A percentile compares a stretch with the other conserved stretches of the same genome.
phyloP scores from a whole-genome alignment of 2,888 invertebrate species.

The Drosophila diplacantha region DNA sequence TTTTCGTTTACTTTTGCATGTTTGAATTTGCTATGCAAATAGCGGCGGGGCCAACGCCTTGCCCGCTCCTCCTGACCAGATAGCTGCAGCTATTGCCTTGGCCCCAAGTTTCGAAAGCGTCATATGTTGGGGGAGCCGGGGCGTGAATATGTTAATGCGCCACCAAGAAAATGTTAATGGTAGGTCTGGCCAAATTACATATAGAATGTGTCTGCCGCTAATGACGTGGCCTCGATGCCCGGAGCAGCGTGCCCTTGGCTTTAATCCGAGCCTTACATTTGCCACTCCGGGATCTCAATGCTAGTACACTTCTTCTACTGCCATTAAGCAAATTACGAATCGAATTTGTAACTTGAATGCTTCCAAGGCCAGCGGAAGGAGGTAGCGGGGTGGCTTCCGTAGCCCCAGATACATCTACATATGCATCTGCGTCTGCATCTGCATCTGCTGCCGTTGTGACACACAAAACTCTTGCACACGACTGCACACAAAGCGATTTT shows the following conservation, averaged over 20 bases:
- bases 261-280: slow-evolving; percentile 18
- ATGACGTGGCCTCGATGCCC: slow-evolving; percentile 3
- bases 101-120: neutral
- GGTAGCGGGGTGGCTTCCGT: neutral
- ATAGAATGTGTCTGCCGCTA: slow-evolving; percentile 1
- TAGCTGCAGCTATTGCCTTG: neutral
- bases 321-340: slow-evolving; percentile 66
- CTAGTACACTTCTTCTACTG: slow-evolving; percentile 52
- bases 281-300: slow-evolving; percentile 47
- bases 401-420: neutral
- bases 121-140: slow-evolving; percentile 3
- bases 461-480: slow-evolving; percentile 41
- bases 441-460: slow-evolving; percentile 17
- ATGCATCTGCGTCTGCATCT: neutral
- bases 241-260: slow-evolving; percentile 3
- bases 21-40: slow-evolving; percentile 69
- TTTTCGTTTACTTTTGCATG: slow-evolving; percentile 61
- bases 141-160: slow-evolving; percentile 12
- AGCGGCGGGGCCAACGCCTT: slow-evolving; percentile 39
- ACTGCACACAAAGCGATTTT: slow-evolving; percentile 61
- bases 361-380: slow-evolving; percentile 53
- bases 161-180: slow-evolving; percentile 8
- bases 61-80: slow-evolving; percentile 6
- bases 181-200: neutral
- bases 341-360: slow-evolving; percentile 40